Conservation (phyloP, 2,888 invertebrate genomes). For the Lasioglossum vierecki region DNA sequence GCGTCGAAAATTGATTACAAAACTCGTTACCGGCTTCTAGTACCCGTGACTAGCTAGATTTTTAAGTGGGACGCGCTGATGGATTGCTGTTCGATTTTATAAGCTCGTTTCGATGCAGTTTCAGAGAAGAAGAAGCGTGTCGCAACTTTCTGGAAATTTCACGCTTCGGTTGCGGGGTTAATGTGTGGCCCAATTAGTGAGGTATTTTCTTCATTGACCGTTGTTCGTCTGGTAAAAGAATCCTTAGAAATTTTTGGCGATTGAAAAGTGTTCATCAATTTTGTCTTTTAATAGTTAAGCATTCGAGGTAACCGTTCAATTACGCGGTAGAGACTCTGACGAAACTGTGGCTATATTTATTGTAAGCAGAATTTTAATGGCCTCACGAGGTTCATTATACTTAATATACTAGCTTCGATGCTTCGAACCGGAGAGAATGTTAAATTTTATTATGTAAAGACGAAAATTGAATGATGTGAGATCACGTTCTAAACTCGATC, state of each 20-base stretch:
- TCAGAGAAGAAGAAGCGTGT: background rate
- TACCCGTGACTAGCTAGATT: background rate
- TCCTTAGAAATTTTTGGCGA: background rate
- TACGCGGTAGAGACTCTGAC: background rate
- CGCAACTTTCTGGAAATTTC: background rate
- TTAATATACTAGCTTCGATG: background rate
- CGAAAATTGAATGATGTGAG: background rate
- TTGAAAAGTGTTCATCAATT: background rate
- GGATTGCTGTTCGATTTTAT: background rate
- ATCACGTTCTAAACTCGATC: background rate
- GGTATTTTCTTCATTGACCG: background rate
- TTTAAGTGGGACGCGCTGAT: background rate
- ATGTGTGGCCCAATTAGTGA: background rate
- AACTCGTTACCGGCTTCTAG: background rate
- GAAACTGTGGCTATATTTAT: background rate
- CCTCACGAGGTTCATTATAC: background rate
- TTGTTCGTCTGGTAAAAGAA: background rate
- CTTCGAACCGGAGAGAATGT: background rate
- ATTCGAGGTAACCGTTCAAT: background rate
- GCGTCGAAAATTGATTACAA: background rate
- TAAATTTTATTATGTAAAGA: background rate
- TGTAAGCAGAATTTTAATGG: background rate
- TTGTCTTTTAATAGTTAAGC: background rate
- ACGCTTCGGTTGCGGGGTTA: background rate
- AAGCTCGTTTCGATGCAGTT: background rate